phyloP scores from a whole-genome alignment of 2,888 invertebrate genomes.

The Sceliomorpha sp. region DNA sequence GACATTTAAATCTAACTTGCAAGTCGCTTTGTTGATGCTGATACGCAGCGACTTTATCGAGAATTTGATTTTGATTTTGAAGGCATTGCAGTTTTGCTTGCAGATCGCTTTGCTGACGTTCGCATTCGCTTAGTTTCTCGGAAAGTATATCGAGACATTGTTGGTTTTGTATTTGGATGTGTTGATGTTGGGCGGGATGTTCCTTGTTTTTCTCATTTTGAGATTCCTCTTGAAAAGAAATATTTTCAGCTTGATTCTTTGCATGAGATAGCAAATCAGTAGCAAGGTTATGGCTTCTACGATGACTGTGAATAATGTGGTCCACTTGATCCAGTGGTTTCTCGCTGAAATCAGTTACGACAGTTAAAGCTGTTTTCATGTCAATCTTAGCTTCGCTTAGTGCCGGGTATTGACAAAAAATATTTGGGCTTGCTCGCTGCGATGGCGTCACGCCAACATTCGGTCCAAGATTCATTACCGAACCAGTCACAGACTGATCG shows the following conservation, averaged over 20 bases:
- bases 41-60: conserved; percentile 76
- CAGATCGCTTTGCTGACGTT: conserved; percentile 75
- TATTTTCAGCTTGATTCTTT: conserved; percentile 70
- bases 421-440: conserved; percentile 74
- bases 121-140: conserved; percentile 76
- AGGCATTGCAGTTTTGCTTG: conserved; percentile 76
- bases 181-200: conserved; percentile 57
- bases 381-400: conserved; percentile 73
- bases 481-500: conserved; percentile 75
- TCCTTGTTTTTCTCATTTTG: conserved; percentile 59
- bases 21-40: conserved; percentile 74
- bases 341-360: conserved; percentile 74
- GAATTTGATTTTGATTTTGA: conserved; percentile 76
- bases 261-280: conserved; percentile 67
- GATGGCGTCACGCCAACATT: conserved; percentile 60
- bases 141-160: conserved; percentile 75
- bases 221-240: conserved; percentile 58
- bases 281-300: conserved; percentile 69
- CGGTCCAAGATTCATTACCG: conserved; percentile 73
- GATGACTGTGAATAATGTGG: conserved; percentile 77
- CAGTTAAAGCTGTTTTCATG: conserved; percentile 68
- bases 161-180: conserved; percentile 71
- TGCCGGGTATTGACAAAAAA: conserved; percentile 74
- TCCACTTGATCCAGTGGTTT: conserved; percentile 73
- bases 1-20: conserved; percentile 70